Conservation (phyloP, 2,113 vertebrate genomes). For the Typhlomys cinereus region DNA sequence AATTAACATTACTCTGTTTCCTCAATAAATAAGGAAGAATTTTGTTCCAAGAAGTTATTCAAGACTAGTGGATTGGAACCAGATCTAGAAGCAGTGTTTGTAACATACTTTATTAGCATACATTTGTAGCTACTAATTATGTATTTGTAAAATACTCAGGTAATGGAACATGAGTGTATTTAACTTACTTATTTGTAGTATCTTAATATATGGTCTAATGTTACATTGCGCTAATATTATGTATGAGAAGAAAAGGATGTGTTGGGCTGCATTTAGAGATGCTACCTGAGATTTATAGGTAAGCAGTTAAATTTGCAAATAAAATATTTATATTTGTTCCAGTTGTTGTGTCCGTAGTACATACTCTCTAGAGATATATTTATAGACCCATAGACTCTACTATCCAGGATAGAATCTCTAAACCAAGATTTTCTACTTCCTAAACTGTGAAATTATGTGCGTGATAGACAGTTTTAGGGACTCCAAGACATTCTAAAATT, state of each 20-base stretch:
- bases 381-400: background rate
- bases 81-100: slow-evolving; percentile 2
- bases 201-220: slow-evolving; percentile 33
- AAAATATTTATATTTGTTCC: slow-evolving; percentile 15
- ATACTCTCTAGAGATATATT: background rate
- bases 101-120: background rate
- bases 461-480: background rate
- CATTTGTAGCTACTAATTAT: background rate
- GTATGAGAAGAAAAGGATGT: slow-evolving; percentile 53
- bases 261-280: slow-evolving; percentile 51
- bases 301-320: background rate
- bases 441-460: background rate
- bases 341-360: background rate
- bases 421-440: background rate
- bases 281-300: slow-evolving; percentile 35
- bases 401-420: background rate
- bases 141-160: background rate
- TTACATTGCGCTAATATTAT: slow-evolving; percentile 46
- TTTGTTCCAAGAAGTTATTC: background rate
- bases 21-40: background rate
- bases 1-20: background rate
- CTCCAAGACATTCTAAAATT: background rate
- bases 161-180: background rate
- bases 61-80: background rate
- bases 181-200: slow-evolving; percentile 54